Conservation (phyloP, 30 jellyfish, hydroid and myxozoan species). For the Clytia hemisphaerica region DNA sequence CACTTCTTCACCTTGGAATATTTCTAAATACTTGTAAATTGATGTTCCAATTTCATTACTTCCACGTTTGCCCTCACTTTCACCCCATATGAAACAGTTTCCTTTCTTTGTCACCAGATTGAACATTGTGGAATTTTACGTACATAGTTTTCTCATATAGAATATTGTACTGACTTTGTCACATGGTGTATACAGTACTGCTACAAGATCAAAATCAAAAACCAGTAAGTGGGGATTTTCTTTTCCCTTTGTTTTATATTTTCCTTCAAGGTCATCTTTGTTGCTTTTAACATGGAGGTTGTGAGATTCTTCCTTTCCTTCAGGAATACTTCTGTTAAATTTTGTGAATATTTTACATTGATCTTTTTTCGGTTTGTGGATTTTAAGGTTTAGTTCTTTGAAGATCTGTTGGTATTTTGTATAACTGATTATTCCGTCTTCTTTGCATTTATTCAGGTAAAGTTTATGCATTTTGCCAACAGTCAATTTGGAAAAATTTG, state of each 20-base stretch:
- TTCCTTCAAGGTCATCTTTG: neutral
- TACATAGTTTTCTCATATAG: constrained; percentile 3
- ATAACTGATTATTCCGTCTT: neutral
- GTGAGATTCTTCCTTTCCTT: constrained; percentile 1
- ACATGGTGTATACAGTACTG: constrained; percentile 7
- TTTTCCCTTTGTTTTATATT: constrained; percentile 3
- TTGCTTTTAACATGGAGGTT: neutral
- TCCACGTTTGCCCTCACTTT: constrained; percentile 11
- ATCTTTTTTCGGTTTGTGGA: constrained; percentile 5
- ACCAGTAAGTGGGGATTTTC: neutral
- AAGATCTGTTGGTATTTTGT: neutral
- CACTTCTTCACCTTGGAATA: neutral
- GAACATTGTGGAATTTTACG: neutral
- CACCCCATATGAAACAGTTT: neutral
- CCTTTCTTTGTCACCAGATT: neutral
- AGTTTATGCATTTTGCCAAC: neutral
- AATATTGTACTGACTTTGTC: constrained; percentile 7
- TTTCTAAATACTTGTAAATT: neutral
- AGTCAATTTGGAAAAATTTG: constrained; percentile 4
- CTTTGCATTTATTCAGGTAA: neutral
- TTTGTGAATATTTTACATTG: neutral
- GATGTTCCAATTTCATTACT: constrained; percentile 3
- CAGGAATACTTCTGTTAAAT: neutral
- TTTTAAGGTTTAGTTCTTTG: neutral
- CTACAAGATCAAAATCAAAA: constrained; percentile 3